These are phyloP conservation scores for Phymanthus crucifer DNA, from an alignment of 92 coral and sea anemone species.

Conservation along the genomic window DNA sequence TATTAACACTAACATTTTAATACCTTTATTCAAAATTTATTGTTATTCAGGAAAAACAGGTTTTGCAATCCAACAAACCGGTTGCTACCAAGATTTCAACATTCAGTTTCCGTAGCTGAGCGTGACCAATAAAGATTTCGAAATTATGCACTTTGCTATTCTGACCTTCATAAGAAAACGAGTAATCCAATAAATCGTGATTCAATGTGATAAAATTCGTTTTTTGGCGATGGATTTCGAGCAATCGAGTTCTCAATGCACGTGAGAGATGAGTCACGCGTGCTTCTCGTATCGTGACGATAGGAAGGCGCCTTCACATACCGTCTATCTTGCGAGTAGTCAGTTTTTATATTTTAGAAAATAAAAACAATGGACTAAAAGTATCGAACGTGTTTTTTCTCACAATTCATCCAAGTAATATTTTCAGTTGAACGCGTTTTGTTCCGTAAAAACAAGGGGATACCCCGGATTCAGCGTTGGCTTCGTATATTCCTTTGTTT, in stretches of 20 bases:
- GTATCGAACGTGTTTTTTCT: not conserved
- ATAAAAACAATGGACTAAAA: not conserved
- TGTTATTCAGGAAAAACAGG: constrained; percentile 27
- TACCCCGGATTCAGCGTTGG: not conserved
- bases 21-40: not conserved
- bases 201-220: not conserved
- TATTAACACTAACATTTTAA: not conserved
- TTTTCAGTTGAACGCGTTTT: not conserved
- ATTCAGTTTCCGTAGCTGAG: not conserved
- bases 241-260: not conserved
- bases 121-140: not conserved
- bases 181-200: not conserved
- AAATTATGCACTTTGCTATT: not conserved
- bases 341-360: not conserved
- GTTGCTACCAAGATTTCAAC: constrained; percentile 4
- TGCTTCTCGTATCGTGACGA: not conserved
- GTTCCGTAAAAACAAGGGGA: not conserved
- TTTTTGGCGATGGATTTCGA: not conserved
- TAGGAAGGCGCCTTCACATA: too few relatives aligned
- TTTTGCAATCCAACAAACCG: constrained; percentile 14
- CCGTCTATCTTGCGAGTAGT: too few relatives aligned
- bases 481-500: not conserved
- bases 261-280: not conserved
- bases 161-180: not conserved
- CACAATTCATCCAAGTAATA: not conserved